phyloP scores from a whole-genome alignment of 2,797 vertebrate genomes.

The Sebastes vulpes region DNA sequence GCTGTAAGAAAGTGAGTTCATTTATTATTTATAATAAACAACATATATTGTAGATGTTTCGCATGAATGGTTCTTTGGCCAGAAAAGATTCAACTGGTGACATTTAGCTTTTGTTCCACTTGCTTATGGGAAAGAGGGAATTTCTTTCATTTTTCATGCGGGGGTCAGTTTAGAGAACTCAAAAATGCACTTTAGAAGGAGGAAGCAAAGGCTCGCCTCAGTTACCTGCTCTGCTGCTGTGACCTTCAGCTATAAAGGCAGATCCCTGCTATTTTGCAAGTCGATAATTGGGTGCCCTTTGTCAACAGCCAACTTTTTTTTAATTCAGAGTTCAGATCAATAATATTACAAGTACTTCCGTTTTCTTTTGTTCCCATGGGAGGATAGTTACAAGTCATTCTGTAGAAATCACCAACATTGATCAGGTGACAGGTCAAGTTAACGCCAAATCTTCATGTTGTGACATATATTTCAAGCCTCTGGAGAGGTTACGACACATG shows the following conservation, averaged over 20 bases:
- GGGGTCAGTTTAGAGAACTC: slow-evolving; percentile 51
- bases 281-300: slow-evolving; percentile 70
- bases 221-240: slow-evolving; percentile 33
- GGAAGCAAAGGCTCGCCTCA: slow-evolving; percentile 17
- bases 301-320: slow-evolving; percentile 56
- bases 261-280: slow-evolving; percentile 57
- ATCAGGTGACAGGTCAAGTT: slow-evolving; percentile 3
- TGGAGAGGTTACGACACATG: neutral
- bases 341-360: slow-evolving; percentile 46
- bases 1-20: slow-evolving; percentile 56
- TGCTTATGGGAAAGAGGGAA: slow-evolving; percentile 38
- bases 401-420: slow-evolving; percentile 1
- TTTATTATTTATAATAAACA: slow-evolving; percentile 78
- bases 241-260: slow-evolving; percentile 71
- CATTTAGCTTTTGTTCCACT: slow-evolving; percentile 80
- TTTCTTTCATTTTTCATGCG: slow-evolving; percentile 68
- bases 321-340: slow-evolving; percentile 53
- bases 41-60: slow-evolving; percentile 60
- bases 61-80: slow-evolving; percentile 62
- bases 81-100: slow-evolving; percentile 69
- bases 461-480: neutral
- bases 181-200: slow-evolving; percentile 53
- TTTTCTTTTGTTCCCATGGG: slow-evolving; percentile 28
- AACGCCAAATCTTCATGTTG: neutral
- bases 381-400: slow-evolving; percentile 14